Conservation (phyloP, 30 jellyfish, hydroid and myxozoan species). For the Haliclystus octoradiatus region DNA sequence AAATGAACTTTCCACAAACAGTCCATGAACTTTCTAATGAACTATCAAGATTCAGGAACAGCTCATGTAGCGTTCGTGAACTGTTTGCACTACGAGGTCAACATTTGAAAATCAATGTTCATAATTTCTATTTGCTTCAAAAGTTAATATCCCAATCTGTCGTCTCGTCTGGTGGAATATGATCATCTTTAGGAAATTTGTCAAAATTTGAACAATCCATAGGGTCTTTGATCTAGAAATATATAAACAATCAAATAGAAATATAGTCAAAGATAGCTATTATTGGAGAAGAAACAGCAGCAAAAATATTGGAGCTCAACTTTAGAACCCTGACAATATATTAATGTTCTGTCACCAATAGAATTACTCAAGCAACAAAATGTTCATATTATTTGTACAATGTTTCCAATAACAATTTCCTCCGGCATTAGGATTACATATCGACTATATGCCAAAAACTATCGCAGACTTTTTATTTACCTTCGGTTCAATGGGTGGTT, state of each 20-base stretch:
- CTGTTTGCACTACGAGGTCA: no score
- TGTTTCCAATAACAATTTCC: no score
- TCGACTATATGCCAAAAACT: no score
- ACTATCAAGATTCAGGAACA: no score
- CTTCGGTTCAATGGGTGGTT: constrained; percentile 85
- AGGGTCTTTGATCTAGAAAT: constrained; percentile 54
- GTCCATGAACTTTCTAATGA: no score
- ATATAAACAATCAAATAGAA: no score
- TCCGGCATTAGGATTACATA: no score
- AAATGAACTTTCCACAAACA: no score
- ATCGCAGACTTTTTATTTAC: constrained; percentile 5
- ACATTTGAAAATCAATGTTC: not conserved
- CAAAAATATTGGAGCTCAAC: not conserved
- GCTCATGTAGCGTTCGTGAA: no score
- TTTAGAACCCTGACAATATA: not conserved
- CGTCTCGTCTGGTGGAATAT: constrained; percentile 80
- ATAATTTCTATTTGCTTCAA: not conserved
- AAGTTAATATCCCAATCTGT: constrained; percentile 96
- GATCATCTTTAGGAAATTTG: constrained; percentile 58
- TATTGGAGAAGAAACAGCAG: no score
- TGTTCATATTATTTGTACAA: not conserved
- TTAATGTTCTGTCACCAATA: not conserved
- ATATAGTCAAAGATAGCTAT: no score
- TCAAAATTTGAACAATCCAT: constrained; percentile 80
- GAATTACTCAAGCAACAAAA: not conserved